phyloP scores from a whole-genome alignment of 2,888 invertebrate species.

The Himalopsyche tibetana region DNA sequence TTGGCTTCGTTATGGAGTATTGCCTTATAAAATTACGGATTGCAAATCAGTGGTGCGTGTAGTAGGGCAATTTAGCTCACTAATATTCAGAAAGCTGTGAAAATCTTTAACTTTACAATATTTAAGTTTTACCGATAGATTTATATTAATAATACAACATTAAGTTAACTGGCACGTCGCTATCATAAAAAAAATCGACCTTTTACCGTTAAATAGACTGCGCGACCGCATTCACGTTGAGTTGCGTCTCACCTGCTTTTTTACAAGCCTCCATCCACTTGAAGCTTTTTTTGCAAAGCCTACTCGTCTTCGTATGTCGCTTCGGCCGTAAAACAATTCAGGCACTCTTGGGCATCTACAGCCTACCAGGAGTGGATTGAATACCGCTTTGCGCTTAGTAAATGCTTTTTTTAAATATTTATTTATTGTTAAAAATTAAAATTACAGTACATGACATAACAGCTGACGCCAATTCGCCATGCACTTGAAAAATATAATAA shows the following conservation, averaged over 20 bases:
- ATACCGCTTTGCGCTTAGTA: too few species aligned
- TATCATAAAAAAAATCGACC: constrained; percentile 24
- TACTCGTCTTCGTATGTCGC: constrained; percentile 35
- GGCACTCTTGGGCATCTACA: constrained; percentile 24
- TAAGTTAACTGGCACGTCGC: neutral
- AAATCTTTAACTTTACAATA: too few species aligned
- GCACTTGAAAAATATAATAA: too few species aligned
- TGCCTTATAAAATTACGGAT: too few species aligned
- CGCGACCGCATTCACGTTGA: neutral
- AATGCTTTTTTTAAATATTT: too few species aligned
- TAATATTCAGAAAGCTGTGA: too few species aligned
- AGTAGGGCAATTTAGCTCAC: too few species aligned
- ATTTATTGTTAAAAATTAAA: too few species aligned
- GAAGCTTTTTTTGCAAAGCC: constrained; percentile 28
- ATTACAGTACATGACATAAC: too few species aligned
- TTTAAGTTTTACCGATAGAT: neutral
- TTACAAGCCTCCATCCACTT: constrained; percentile 32
- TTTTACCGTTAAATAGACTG: neutral
- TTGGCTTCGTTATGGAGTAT: too few species aligned
- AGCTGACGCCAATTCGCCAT: too few species aligned
- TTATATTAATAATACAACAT: neutral
- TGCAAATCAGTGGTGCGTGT: too few species aligned
- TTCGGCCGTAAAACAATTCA: constrained; percentile 40
- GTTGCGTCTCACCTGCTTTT: constrained; percentile 31
- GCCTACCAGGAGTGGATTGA: constrained; percentile 32